Percentiles rank a stretch among this genome's conserved stretches.
Evolutionary conservation across 1,140 invertebrate species (phyloP).

Genomic region (Zaprionus capensis): DNA sequence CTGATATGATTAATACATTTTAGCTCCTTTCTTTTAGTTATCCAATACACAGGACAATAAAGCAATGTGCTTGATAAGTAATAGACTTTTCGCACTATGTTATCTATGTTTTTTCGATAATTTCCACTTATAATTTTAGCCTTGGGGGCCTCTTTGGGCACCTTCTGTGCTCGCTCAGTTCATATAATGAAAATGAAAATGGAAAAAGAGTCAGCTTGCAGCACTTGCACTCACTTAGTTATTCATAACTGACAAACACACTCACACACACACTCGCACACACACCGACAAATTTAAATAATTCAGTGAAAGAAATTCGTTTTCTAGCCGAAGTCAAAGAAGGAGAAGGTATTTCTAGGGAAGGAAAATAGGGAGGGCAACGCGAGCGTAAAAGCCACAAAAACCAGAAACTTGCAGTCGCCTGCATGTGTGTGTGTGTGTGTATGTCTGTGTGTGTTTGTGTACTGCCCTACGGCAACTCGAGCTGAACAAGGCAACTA

Average conservation of each 20-base stretch:
- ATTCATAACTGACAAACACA: slow-evolving; percentile 67
- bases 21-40: not conserved
- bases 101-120: not conserved
- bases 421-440: slow-evolving; percentile 15
- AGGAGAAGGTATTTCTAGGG: not conserved
- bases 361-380: not conserved
- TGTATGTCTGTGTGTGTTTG: slow-evolving; percentile 6
- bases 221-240: slow-evolving; percentile 66
- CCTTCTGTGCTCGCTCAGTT: not conserved
- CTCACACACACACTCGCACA: slow-evolving; percentile 18
- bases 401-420: slow-evolving; percentile 42
- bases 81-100: not conserved
- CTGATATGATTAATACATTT: not conserved
- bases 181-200: slow-evolving; percentile 45
- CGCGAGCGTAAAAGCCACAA: slow-evolving; percentile 36
- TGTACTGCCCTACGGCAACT: slow-evolving; percentile 11
- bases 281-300: slow-evolving; percentile 64
- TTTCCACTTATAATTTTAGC: too few species aligned
- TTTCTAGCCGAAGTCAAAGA: slow-evolving; percentile 57
- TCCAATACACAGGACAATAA: not conserved
- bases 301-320: slow-evolving; percentile 68
- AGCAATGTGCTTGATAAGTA: not conserved
- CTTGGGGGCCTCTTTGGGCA: not conserved
- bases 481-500: slow-evolving; percentile 8
- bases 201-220: slow-evolving; percentile 44